Conservation (phyloP, 2,797 vertebrate species). For the Gadopsis marmoratus region DNA sequence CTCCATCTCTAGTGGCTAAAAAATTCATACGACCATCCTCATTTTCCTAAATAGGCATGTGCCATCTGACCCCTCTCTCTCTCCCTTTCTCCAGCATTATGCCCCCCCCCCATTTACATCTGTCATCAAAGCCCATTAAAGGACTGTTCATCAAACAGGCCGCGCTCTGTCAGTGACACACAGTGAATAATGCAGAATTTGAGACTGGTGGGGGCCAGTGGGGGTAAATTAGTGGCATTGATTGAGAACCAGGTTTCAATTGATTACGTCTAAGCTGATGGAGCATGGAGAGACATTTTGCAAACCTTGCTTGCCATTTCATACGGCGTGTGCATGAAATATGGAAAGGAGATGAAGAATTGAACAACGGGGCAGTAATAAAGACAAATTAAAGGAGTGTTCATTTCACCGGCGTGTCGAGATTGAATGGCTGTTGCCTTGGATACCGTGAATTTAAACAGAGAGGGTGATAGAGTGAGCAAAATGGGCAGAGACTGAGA, state of each 20-base stretch:
- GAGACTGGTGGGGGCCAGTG: constrained; percentile 22
- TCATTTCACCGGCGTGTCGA: constrained; percentile 42
- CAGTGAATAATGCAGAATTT: constrained; percentile 66
- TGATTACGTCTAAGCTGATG: constrained; percentile 64
- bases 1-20: constrained; percentile 44
- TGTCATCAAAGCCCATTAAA: constrained; percentile 69
- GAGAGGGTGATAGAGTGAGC: constrained; percentile 38
- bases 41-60: constrained; percentile 59
- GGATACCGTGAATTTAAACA: constrained; percentile 67
- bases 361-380: constrained; percentile 57
- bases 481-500: constrained; percentile 46
- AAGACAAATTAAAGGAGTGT: constrained; percentile 68
- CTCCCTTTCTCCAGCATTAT: constrained; percentile 33
- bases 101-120: constrained; percentile 52
- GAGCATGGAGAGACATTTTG: constrained; percentile 42
- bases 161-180: constrained; percentile 46
- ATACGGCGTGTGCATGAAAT: constrained; percentile 18
- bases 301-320: constrained; percentile 25
- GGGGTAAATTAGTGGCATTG: constrained; percentile 64
- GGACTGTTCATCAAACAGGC: constrained; percentile 57
- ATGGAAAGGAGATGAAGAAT: constrained; percentile 33
- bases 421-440: constrained; percentile 67
- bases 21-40: constrained; percentile 54
- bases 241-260: constrained; percentile 70
- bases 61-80: constrained; percentile 41